Percentiles rank a stretch among this genome's conserved stretches.
Evolutionary conservation across 2,113 vertebrate genomes (phyloP).

Genomic region (Ranitomeya variabilis): DNA sequence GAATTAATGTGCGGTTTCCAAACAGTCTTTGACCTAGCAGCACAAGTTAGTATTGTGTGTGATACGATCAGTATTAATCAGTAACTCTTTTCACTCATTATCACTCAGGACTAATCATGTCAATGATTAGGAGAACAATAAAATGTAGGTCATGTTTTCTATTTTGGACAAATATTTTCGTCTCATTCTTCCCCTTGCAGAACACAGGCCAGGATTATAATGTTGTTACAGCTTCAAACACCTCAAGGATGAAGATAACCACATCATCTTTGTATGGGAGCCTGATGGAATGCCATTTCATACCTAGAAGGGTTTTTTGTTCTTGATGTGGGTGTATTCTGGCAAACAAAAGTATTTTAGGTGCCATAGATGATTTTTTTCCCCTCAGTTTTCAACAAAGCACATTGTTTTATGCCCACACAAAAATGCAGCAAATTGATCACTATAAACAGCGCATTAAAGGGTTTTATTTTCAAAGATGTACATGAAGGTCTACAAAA

Average conservation of each 20-base stretch:
- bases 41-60: background rate
- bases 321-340: slow-evolving; percentile 38
- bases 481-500: background rate
- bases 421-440: slow-evolving; percentile 1
- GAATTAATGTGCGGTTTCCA: background rate
- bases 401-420: slow-evolving; percentile 24
- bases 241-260: background rate
- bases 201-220: background rate
- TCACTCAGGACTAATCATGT: background rate
- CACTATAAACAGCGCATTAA: background rate
- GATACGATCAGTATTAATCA: background rate
- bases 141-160: background rate
- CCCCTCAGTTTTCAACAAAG: background rate
- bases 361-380: slow-evolving; percentile 1
- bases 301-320: slow-evolving; percentile 15
- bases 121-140: background rate
- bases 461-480: background rate
- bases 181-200: background rate
- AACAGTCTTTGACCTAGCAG: background rate
- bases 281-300: slow-evolving; percentile 15
- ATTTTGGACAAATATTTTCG: background rate
- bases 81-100: background rate
- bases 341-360: background rate
- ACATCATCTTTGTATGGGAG: background rate
- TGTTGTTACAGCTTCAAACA: background rate